Evolutionary conservation across 2,797 vertebrate genomes (phyloP), one percentile per base, ranked within the genome.

Genomic region (Borostomias antarcticus): DNA sequence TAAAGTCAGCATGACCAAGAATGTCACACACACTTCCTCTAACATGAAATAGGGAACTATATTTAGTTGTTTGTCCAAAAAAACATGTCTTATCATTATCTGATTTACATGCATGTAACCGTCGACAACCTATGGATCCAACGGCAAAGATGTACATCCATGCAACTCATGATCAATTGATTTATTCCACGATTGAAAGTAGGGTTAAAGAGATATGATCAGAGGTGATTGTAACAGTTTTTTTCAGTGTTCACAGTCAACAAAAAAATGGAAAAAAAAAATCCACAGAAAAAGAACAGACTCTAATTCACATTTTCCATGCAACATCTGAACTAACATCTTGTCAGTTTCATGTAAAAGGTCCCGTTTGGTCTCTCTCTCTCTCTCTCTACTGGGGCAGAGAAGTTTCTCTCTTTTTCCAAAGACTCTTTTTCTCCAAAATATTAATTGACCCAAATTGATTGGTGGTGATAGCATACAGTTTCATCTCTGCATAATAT

Each of bases 141-240:
- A 64, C 33, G 63, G 69, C 72, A 91, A 70, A 88, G 79, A 64
- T 35, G 78, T 76, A 70, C 73, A 79, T 84, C 70, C 54, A 71
- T 74, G 73, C 72, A 66, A 71, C 82, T 85, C 17, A 79, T 84
- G 89, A 89, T 89, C 80, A 89, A 88, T 90, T 85, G 68, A 88
- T 93, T 93, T 92, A 91, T 93, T 92, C 79, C 84, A 86, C 88
- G 85, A 88, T 88, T 89, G 84, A 90, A 89, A 91, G 88, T 85
- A 76, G 72, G 82, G 78, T 86, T 89, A 74, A 86, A 84, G 83
- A 85, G 68, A 82, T 47, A 73, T 78, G 62, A 73, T 86, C 83
- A 82, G 66, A 78, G 62, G 57, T 76, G 70, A 76, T 79, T 65
- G 64, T 78, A 54, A 77, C 52, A 54, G 76, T 81, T 82, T 79